Base-by-base conservation (phyloP, 53 echinoderm and acorn worm genomes). In the Henricia sp. region DNA sequence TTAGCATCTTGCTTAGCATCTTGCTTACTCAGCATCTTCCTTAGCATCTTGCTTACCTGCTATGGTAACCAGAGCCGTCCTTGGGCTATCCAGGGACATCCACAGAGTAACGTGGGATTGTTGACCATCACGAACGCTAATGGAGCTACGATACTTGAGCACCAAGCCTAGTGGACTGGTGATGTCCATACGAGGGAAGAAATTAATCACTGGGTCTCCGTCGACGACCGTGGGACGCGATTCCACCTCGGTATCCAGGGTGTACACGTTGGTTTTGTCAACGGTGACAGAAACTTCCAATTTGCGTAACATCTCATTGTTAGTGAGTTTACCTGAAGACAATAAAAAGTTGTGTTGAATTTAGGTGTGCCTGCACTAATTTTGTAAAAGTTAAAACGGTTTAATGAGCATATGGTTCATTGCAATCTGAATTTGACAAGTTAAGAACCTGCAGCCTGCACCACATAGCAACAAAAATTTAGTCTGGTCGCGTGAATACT, bases 101-200 rank as follows among this genome's bases (percentile, higher is more conserved):
- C 63, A 63, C 65, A 80, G 32, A 23, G n/a, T 43, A 34, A 80
- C 64, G 26, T 50, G 63, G 9, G 62, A 63, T 64, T 80, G 80
- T 34, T 34, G 48, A 12, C 80, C 80, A 14, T 80, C 80, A 2
- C 80, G 60, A 19, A 80, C 80, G 23, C 62, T 43, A 30, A 80
- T 80, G 46, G 80, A 80, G 50, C 80, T 80, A 3, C 80, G 80
- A 50, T 17, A 80, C 34, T 62, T 63, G 28, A 80, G 10, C 80
- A 80, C 44, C 19, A 14, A 39, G 30, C 80, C 80, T 0, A 10
- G 20, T 3, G 80, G 80, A 21, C 63, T 34, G 34, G 80, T 64
- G 13, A 80, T 48, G 64, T 80, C 80, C 80, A 80, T 43, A 1
- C 80, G 80, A 3, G 80, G 80, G 80, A 44, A 80, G 80, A 80